Conservation (phyloP, 2,113 vertebrate genomes). For the Engraulis encrasicolus region DNA sequence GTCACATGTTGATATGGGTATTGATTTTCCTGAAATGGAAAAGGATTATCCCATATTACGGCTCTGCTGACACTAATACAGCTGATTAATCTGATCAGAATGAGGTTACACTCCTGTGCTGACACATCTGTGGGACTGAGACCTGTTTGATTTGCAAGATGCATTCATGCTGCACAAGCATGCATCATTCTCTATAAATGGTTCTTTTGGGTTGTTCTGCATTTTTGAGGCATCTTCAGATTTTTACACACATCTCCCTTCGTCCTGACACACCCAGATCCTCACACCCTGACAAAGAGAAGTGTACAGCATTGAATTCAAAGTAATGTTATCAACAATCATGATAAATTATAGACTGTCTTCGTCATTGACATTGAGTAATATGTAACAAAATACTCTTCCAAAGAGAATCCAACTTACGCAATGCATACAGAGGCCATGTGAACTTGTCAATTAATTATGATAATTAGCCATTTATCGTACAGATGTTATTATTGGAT, state of each 20-base stretch:
- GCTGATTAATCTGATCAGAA: constrained; percentile 19
- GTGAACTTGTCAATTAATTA: not conserved
- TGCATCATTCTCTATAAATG: not conserved
- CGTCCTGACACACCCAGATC: not conserved
- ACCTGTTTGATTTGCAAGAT: not conserved
- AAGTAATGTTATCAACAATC: too few species aligned
- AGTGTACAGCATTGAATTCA: not conserved
- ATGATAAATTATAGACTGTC: too few species aligned
- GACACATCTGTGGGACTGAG: not conserved
- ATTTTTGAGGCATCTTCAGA: not conserved
- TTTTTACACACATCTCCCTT: not conserved
- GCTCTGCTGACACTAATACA: constrained; percentile 28
- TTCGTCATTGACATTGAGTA: too few species aligned
- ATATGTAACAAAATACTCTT: not conserved
- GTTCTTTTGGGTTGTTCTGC: not conserved
- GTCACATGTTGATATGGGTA: constrained; percentile 25
- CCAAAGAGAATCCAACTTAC: not conserved
- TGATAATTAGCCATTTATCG: not conserved
- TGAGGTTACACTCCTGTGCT: not conserved
- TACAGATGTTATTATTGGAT: not conserved
- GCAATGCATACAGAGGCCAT: not conserved
- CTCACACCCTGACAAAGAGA: not conserved
- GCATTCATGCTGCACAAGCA: not conserved
- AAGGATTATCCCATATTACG: constrained; percentile 20
- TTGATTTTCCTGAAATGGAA: constrained; percentile 31